Evolutionary conservation across 2,888 invertebrate genomes (phyloP), one percentile per base, ranked within the genome.

Genomic region (Galerucella nymphaeae): DNA sequence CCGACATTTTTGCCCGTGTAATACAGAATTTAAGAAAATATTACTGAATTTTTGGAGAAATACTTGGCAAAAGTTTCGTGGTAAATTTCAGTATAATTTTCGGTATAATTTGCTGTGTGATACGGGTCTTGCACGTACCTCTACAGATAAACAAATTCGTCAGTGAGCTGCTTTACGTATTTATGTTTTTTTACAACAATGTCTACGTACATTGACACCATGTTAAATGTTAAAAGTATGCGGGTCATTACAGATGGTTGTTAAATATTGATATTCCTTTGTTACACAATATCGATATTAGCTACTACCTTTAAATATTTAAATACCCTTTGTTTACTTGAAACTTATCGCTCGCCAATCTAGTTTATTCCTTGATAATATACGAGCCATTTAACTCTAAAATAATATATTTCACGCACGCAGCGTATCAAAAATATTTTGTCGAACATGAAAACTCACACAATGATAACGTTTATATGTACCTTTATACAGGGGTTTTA

Each of bases 161-260:
- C 18, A 10, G 18, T 18, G 16, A 18, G 10, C 10, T 53, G 16
- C 53, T 53, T 18, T 53, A 18, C 18, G 53, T 16, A 53, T 53
- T 53, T 53, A 16, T 18, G n/a, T 53, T 45, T 13, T n/a, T 45
- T 45, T 13, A 45, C 45, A 13, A 53, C 53, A 53, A 53, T 53
- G 18, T 53, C 53, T 16, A 53, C 53, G 61, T 41, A 41, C 61
- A 18, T 62, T 62, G 61, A 62, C 61, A 62, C 61, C 61, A 18
- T 62, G 61, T 62, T 42, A 62, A 62, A 62, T 42, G 61, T 62
- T 41, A 62, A 61, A 41, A 42, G 18, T 18, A 62, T 62, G 61
- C 61, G 61, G 61, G 61, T 62, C 30, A 62, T 62, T 62, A 62
- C n/a, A 41, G 61, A 62, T 62, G 61, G 53, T 62, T 62, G 42